Evolutionary conservation across 2,797 vertebrate genomes (phyloP), one percentile per base, ranked within the genome.

Genomic region (Pipistrellus pygmaeus): DNA sequence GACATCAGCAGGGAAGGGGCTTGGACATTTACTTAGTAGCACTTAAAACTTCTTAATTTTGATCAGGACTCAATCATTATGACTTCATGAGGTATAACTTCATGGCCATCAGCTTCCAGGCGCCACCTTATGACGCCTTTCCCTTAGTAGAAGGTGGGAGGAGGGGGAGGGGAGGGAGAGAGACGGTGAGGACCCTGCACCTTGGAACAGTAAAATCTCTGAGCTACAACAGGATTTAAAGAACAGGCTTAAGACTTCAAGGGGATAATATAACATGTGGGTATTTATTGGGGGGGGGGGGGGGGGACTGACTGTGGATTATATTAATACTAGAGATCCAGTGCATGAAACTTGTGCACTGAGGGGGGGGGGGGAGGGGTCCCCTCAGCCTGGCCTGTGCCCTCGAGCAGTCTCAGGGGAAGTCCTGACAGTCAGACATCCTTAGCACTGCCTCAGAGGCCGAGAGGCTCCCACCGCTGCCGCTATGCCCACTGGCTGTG

Each of bases 401-500:
- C 60, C 60, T 30, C 60, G 14, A 30, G 60, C 12, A 62, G 60
- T 62, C 60, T 30, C 2, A 27, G 27, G 60, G 60, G 60, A 62
- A 30, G 27, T 30, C 60, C 2, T 41, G 0, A 62, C 5, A 13
- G 25, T 60, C 57, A 0, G 57, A 27, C 60, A 30, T 30, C 5
- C 60, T 30, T 62, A 62, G 60, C 2, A 2, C 60, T 30, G 2
- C 60, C 2, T 0, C 27, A 30, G 60, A 30, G 27, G 27, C 0
- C 1, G 5, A 62, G 60, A 62, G 60, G 27, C 60, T 14, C 60
- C 27, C 0, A 0, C 57, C 25, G 27, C 25, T 5, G 0, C 11
- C 0, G 0, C 57, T 27, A 25, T 5, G 0, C 57, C 27, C 1
- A 2, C 57, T 12, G 27, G 57, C 57, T 5, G 11, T 27, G 27